Evolutionary conservation across 2,888 invertebrate genomes (phyloP).

Genomic region (Noctua janthe): DNA sequence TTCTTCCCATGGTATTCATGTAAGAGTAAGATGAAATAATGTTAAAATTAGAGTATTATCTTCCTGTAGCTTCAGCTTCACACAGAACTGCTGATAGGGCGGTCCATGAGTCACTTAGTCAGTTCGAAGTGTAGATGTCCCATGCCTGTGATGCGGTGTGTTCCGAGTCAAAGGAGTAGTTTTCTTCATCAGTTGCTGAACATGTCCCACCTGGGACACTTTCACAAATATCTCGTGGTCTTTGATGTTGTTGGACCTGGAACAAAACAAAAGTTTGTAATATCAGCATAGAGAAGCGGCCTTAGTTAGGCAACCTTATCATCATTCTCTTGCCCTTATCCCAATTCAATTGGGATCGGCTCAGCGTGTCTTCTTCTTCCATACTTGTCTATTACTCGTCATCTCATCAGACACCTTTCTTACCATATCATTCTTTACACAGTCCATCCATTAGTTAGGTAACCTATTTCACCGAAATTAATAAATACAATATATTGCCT

Average conservation of each 20-base stretch:
- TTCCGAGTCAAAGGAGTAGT: not conserved
- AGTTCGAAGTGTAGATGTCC: not conserved
- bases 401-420: too few relatives aligned
- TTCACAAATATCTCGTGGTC: not conserved
- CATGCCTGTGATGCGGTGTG: not conserved
- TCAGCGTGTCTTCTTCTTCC: too few relatives aligned
- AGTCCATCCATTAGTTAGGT: too few relatives aligned
- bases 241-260: not conserved
- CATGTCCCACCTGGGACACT: not conserved
- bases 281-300: not conserved
- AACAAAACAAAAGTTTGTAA: not conserved
- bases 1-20: conserved; percentile 5
- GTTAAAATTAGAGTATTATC: conserved; percentile 10
- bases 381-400: too few relatives aligned
- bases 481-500: conserved; percentile 27
- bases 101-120: not conserved
- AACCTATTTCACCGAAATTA: conserved; percentile 3
- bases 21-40: not conserved
- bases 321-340: too few relatives aligned
- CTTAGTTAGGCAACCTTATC: too few relatives aligned
- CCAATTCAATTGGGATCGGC: too few relatives aligned
- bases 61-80: not conserved
- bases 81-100: not conserved
- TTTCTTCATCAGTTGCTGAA: not conserved
- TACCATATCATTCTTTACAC: too few relatives aligned